phyloP scores from a whole-genome alignment of 2,113 vertebrate species.

The Acinonyx jubatus region DNA sequence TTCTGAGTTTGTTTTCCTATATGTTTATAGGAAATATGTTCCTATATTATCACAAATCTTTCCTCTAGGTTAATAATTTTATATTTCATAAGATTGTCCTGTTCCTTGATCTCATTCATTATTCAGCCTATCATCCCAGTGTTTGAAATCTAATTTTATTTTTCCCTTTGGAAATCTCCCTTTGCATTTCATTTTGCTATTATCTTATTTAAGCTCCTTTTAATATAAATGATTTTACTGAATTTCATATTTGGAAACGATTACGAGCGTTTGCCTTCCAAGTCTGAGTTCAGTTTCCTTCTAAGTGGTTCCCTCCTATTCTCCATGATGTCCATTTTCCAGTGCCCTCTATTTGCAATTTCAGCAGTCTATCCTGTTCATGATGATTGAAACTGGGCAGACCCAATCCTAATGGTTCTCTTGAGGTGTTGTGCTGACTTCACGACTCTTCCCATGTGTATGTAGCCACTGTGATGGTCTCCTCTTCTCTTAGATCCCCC shows the following conservation, averaged over 20 bases:
- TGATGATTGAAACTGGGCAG: background rate
- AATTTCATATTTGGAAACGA: background rate
- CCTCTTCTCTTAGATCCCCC: background rate
- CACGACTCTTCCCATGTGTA: background rate
- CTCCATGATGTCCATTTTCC: rapidly evolving
- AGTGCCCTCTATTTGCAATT: rapidly evolving
- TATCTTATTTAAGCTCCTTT: background rate
- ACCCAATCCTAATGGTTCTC: background rate
- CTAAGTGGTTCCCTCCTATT: background rate
- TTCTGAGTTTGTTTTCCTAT: background rate
- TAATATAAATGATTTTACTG: background rate
- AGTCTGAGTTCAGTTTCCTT: background rate
- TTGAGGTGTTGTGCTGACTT: background rate
- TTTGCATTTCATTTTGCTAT: background rate
- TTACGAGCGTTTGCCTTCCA: background rate
- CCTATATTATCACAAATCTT: background rate
- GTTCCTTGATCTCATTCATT: background rate
- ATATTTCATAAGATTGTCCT: background rate
- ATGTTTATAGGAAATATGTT: background rate
- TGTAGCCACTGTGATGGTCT: background rate
- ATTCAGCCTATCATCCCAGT: background rate
- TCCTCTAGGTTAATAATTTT: background rate
- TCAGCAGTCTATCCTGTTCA: background rate
- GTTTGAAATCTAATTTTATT: background rate
- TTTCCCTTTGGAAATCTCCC: background rate